Evolutionary conservation across 1,140 invertebrate genomes (phyloP).

Genomic region (Neuroterus valhalla): DNA sequence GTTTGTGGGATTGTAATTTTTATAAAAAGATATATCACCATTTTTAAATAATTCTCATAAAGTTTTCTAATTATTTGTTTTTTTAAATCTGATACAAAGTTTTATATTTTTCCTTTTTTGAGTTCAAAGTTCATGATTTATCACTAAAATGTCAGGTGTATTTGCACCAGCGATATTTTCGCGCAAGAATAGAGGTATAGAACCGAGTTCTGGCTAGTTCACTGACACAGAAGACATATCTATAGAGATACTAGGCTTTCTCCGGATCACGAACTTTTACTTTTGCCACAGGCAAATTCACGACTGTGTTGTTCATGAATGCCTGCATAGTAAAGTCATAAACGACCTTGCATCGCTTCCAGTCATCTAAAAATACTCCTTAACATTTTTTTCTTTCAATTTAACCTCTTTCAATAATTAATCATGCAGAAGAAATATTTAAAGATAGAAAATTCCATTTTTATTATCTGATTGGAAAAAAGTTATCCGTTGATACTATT

Average conservation of each 20-base stretch:
- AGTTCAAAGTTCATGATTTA: not conserved
- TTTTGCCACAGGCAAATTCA: conserved; percentile 70
- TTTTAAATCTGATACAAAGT: no score
- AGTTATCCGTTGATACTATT: no score
- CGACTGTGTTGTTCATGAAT: conserved; percentile 29
- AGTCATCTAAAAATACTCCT: no score
- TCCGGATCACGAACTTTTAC: conserved; percentile 72
- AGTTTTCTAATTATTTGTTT: no score
- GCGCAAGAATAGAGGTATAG: conserved; percentile 25
- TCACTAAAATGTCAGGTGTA: not conserved
- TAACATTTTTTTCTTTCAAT: no score
- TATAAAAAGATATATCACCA: no score
- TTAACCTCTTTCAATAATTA: no score
- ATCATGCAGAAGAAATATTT: no score
- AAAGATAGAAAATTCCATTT: no score
- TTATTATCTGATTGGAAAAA: no score
- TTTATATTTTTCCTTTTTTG: not conserved
- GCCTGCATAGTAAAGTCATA: not conserved
- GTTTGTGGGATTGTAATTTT: no score
- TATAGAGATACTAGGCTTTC: conserved; percentile 61
- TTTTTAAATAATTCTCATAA: no score
- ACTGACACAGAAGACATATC: conserved; percentile 45
- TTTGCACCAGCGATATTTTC: not conserved
- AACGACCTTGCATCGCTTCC: conserved; percentile 1
- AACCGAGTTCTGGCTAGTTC: conserved; percentile 43